Percentiles rank a stretch among this genome's conserved stretches.
Conservation (phyloP, 2,113 vertebrate species). For the Urocitellus parryii region DNA sequence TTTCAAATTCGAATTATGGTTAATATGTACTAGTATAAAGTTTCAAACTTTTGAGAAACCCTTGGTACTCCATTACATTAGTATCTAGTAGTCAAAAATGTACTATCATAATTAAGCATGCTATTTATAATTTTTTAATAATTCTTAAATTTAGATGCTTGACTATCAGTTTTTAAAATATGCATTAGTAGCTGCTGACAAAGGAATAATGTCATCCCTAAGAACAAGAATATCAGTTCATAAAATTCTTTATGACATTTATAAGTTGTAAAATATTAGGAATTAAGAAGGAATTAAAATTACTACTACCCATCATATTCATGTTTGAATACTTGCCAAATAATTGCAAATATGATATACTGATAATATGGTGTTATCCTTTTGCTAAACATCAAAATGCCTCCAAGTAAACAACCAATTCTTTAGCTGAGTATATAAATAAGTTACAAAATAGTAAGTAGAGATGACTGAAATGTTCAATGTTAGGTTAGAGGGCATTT, state of each 20-base stretch:
- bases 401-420: background rate
- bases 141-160: background rate
- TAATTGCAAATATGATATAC: background rate
- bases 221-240: background rate
- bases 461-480: background rate
- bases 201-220: background rate
- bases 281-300: background rate
- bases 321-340: background rate
- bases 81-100: background rate
- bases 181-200: background rate
- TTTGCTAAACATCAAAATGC: background rate
- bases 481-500: background rate
- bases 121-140: background rate
- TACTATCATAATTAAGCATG: background rate
- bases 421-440: background rate
- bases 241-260: background rate
- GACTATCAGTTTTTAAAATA: background rate
- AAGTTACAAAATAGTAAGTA: slow-evolving; percentile 16
- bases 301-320: background rate
- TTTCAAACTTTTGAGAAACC: background rate
- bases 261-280: background rate
- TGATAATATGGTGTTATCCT: background rate
- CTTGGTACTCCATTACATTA: background rate
- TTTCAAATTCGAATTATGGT: fast-evolving
- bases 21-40: background rate